phyloP scores from a whole-genome alignment of 2,113 vertebrate genomes.

The Paramormyrops kingsleyae region DNA sequence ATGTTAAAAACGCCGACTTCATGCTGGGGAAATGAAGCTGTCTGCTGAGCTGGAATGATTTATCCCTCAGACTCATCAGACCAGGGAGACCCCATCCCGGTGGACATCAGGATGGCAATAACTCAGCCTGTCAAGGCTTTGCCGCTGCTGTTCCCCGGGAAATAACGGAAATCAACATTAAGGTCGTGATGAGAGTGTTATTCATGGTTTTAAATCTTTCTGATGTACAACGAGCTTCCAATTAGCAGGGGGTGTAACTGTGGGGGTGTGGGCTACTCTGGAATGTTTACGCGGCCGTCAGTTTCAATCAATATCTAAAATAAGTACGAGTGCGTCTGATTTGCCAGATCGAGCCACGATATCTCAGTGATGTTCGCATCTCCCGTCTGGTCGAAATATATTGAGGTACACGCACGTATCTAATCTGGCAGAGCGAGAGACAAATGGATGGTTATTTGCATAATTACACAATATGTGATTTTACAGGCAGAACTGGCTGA shows the following conservation, averaged over 20 bases:
- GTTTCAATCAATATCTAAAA: not conserved
- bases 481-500: not conserved
- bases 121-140: not conserved
- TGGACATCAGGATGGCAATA: not conserved
- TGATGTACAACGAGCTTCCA: not conserved
- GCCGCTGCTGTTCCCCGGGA: not conserved
- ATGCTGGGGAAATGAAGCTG: not conserved
- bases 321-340: not conserved
- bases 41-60: not conserved
- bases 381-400: not conserved
- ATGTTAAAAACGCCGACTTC: not conserved
- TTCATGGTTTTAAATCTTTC: not conserved
- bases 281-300: not conserved
- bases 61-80: not conserved
- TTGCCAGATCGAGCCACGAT: not conserved
- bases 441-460: not conserved
- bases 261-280: not conserved
- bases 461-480: slow-evolving; percentile 13
- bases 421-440: not conserved
- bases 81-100: not conserved
- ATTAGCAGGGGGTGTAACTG: not conserved
- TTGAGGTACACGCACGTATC: not conserved
- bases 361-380: not conserved
- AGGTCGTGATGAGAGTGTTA: not conserved
- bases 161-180: not conserved